A percentile compares a stretch with the other conserved stretches of the same genome.
phyloP scores from a whole-genome alignment of 2,113 vertebrate genomes.

The cattle (Bos taurus) region ARS-UCD2.0 NC_037350.1:14643001-14643500 shows the following conservation, averaged over 20 bases:
- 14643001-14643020: neutral
- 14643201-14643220: neutral
- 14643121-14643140: neutral
- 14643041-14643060: conserved; percentile 45
- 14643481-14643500: conserved; percentile 24
- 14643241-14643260: neutral
- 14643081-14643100: neutral
- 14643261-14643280: neutral
- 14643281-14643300: neutral
- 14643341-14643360: neutral
- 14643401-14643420: neutral
- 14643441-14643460: conserved; percentile 48
- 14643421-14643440: neutral
- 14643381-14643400: neutral
- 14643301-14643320: neutral
- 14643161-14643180: neutral
- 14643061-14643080: neutral
- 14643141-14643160: neutral
- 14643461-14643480: neutral
- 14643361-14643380: neutral
- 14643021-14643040: conserved; percentile 30
- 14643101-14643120: neutral
- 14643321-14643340: neutral
- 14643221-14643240: neutral
- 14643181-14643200: neutral